phyloP scores from a whole-genome alignment of 2,797 vertebrate species.

The Channa striata region DNA sequence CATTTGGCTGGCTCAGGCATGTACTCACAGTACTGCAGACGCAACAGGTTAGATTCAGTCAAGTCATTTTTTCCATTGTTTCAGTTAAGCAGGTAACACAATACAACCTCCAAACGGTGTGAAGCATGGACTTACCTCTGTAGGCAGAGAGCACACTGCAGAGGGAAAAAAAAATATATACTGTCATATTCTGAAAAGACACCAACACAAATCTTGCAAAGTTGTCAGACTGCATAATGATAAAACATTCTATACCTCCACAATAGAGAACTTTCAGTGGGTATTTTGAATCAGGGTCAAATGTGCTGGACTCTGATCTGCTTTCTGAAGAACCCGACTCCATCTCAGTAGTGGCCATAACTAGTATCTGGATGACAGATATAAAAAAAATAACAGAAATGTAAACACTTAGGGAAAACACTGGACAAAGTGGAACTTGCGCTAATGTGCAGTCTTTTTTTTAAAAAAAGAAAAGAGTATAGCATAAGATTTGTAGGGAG shows the following conservation, averaged over 20 bases:
- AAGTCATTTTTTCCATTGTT: not conserved
- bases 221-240: not conserved
- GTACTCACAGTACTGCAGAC: constrained; percentile 95
- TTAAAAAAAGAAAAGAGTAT: not conserved
- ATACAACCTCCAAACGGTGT: not conserved
- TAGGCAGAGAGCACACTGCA: constrained; percentile 95
- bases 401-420: not conserved
- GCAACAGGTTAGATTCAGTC: constrained; percentile 22
- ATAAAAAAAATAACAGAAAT: not conserved
- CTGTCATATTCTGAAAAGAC: not conserved
- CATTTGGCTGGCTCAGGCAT: constrained; percentile 99
- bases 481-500: not conserved
- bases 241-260: constrained; percentile 85
- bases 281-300: constrained; percentile 86
- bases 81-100: not conserved
- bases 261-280: constrained; percentile 96
- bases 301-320: constrained; percentile 84
- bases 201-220: not conserved
- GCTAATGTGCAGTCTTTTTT: not conserved
- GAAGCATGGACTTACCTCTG: constrained; percentile 88
- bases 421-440: not conserved
- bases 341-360: constrained; percentile 92
- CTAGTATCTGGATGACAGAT: constrained; percentile 62
- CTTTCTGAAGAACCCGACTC: constrained; percentile 87
- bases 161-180: not conserved